A percentile compares a stretch with the other conserved stretches of the same genome.
phyloP scores from a whole-genome alignment of 2,888 invertebrate species.

The Taphrorychus bicolor region DNA sequence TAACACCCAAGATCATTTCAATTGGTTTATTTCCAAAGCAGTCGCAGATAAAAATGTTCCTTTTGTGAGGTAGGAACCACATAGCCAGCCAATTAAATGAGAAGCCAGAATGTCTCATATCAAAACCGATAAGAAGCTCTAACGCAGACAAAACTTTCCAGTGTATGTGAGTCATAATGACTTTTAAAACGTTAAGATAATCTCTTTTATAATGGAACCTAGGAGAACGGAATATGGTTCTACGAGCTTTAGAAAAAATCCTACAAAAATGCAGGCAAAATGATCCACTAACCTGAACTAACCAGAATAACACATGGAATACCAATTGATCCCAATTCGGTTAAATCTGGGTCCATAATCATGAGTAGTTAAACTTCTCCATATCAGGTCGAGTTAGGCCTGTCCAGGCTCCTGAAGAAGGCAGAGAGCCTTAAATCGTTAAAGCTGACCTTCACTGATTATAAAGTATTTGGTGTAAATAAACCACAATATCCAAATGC shows the following conservation, averaged over 20 bases:
- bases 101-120: not conserved
- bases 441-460: too few species aligned
- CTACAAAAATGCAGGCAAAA: not conserved
- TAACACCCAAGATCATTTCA: not conserved
- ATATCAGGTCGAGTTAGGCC: too few species aligned
- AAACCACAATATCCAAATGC: too few species aligned
- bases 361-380: too few species aligned
- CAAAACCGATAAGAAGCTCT: slow-evolving; percentile 2
- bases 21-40: not conserved
- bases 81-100: slow-evolving; percentile 3
- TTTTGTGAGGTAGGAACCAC: slow-evolving; percentile 9
- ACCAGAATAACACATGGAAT: not conserved
- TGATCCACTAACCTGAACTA: too few species aligned
- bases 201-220: not conserved
- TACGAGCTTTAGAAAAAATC: not conserved
- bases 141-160: not conserved
- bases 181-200: not conserved
- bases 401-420: too few species aligned
- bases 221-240: not conserved
- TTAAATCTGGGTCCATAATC: not conserved
- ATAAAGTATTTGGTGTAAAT: too few species aligned
- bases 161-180: not conserved
- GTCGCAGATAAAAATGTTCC: slow-evolving; percentile 2
- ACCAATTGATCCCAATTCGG: not conserved
- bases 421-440: too few species aligned